Conservation (phyloP, 1,140 invertebrate genomes). For the Bombus consobrinus region DNA sequence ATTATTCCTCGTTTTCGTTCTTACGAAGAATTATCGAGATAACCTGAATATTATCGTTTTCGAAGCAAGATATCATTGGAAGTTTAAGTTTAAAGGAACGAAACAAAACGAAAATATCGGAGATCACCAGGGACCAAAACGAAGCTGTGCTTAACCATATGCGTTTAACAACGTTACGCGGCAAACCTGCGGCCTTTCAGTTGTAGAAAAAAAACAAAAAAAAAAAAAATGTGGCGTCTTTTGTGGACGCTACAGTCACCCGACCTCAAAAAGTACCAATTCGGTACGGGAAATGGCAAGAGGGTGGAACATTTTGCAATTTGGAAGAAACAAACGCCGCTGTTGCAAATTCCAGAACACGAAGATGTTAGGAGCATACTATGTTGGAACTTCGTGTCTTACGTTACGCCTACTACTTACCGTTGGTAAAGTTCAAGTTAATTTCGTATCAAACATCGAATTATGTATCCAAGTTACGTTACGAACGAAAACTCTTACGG, state of each 20-base stretch:
- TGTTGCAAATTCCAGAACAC: not conserved
- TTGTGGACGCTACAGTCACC: not conserved
- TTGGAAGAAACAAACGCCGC: not conserved
- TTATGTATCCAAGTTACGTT: not conserved
- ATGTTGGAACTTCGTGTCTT: not conserved
- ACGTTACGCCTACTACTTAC: not conserved
- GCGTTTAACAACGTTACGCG: conserved; percentile 41
- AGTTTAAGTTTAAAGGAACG: not conserved
- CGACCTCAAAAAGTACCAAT: not conserved
- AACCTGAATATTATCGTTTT: fast-evolving
- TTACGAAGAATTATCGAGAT: not conserved
- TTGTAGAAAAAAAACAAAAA: not conserved
- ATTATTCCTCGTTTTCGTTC: not conserved
- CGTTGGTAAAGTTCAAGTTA: not conserved
- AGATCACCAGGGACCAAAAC: conserved; percentile 6
- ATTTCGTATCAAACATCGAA: not conserved
- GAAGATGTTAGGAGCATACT: not conserved
- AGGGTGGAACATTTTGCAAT: not conserved
- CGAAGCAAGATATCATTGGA: not conserved
- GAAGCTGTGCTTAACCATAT: not conserved
- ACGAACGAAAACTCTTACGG: no score
- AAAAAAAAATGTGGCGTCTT: conserved; percentile 2
- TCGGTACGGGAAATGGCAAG: not conserved
- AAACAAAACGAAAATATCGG: not conserved
- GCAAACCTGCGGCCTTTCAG: conserved; percentile 18